These are phyloP conservation scores for Sinocyclocheilus grahami DNA, from an alignment of 2,113 vertebrate genomes.

Conservation along the genomic window DNA sequence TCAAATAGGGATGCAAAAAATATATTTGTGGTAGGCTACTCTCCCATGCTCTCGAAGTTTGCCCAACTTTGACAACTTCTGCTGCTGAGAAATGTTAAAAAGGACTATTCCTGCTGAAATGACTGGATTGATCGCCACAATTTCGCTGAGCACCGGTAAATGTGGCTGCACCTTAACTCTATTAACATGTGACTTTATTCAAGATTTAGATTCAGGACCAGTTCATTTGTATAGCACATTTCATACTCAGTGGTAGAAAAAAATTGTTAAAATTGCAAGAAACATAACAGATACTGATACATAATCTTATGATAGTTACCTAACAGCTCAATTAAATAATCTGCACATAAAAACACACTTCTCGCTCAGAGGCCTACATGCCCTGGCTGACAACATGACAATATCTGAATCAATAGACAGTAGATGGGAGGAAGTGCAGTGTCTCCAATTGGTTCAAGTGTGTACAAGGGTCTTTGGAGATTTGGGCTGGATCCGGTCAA, in stretches of 20 bases:
- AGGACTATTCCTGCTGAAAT: background rate
- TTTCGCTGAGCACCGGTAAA: background rate
- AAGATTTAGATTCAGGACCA: background rate
- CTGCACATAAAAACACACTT: background rate
- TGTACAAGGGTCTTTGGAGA: constrained; percentile 28
- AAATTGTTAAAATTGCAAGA: background rate
- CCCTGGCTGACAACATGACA: background rate
- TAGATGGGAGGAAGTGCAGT: background rate
- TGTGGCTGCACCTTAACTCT: background rate
- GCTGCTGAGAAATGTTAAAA: background rate
- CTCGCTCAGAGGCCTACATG: background rate
- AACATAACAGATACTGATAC: background rate
- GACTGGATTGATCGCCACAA: background rate
- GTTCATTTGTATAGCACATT: background rate
- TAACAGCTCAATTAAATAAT: background rate
- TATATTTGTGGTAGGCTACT: background rate
- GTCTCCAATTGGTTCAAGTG: constrained; percentile 12
- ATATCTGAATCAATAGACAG: constrained; percentile 4
- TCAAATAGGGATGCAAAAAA: background rate
- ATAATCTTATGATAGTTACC: background rate
- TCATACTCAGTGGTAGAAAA: background rate
- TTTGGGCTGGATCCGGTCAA: constrained; percentile 57
- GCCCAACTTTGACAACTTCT: background rate
- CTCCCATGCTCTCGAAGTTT: background rate
- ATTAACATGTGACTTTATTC: background rate